phyloP scores from a whole-genome alignment of 2,113 vertebrate genomes.

The Datnioides undecimradiatus region DNA sequence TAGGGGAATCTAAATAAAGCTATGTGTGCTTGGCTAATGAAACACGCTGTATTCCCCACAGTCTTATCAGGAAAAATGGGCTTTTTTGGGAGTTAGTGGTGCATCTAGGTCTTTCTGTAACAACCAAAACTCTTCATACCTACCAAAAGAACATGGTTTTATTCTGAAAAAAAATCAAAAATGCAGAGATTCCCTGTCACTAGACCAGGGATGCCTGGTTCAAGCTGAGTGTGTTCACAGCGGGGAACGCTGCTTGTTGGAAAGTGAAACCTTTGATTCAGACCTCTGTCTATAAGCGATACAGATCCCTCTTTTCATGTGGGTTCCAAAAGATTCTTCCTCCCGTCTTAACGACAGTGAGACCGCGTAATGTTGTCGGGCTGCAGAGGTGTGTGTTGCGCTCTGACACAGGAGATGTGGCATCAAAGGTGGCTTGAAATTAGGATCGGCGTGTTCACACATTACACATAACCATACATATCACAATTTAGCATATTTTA shows the following conservation, averaged over 20 bases:
- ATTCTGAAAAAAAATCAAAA: no score
- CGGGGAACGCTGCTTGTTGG: slow-evolving; percentile 2
- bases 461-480: no score
- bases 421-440: background rate
- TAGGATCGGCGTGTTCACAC: background rate
- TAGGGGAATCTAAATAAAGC: slow-evolving; percentile 80
- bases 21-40: slow-evolving; percentile 76
- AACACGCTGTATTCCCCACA: slow-evolving; percentile 71
- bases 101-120: slow-evolving; percentile 45
- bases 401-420: background rate
- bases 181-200: background rate
- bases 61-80: slow-evolving; percentile 70
- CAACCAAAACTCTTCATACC: slow-evolving; percentile 29
- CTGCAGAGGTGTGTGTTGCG: background rate
- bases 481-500: no score
- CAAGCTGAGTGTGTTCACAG: background rate
- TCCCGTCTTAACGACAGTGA: background rate
- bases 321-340: background rate
- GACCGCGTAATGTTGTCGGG: background rate
- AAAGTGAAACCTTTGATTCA: slow-evolving; percentile 8
- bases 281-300: background rate
- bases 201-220: background rate
- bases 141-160: background rate
- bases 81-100: slow-evolving; percentile 60
- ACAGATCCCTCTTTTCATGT: background rate